Evolutionary conservation across 2,113 vertebrate genomes (phyloP), one percentile per base, ranked within the genome.

Genomic region (Okapia johnstoni): DNA sequence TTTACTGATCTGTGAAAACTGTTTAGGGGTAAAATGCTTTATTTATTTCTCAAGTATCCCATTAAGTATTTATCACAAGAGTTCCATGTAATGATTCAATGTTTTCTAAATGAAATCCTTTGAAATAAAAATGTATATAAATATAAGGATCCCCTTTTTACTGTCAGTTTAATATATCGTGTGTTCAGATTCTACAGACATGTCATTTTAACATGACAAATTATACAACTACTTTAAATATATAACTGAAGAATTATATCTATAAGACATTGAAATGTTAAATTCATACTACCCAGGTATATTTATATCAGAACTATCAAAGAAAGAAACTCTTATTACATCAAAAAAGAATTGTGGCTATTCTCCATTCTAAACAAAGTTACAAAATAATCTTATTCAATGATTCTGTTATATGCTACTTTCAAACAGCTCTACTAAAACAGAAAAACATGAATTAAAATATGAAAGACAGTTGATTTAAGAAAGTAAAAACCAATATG

Each of bases 31-130:
- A 81, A 89, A 94, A 88, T 79, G 30, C n/a, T 96, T 88, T 85
- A 91, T 92, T 95, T 95, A 85, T 79, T 97, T 95, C 36, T 91
- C 28, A 96, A 83, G 12, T 66, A 96, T 30, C 3, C 19, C 2
- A 79, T 90, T 88, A 80, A 52, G 40, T 76, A 57, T 92, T 93
- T 85, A 76, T 92, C 88, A 85, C 0, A 87, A 96, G 43, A 93
- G 81, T 40, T 83, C 8, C 10, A 36, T 66, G 46, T 54, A 94
- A 95, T 40, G 16, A 94, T 79, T 54, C 9, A 90, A 52, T 84
- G 30, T 94, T 88, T 95, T n/a, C 85, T 88, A 89, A 96, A 91
- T 90, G 23, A 95, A 97, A 94, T 63, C 14, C 5, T 94, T 94
- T 79, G 43, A 90, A 96, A 96, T 73, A 79, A 93, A 97, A 77